phyloP scores from a whole-genome alignment of 2,113 vertebrate genomes.

The Myiozetetes cayanensis region DNA sequence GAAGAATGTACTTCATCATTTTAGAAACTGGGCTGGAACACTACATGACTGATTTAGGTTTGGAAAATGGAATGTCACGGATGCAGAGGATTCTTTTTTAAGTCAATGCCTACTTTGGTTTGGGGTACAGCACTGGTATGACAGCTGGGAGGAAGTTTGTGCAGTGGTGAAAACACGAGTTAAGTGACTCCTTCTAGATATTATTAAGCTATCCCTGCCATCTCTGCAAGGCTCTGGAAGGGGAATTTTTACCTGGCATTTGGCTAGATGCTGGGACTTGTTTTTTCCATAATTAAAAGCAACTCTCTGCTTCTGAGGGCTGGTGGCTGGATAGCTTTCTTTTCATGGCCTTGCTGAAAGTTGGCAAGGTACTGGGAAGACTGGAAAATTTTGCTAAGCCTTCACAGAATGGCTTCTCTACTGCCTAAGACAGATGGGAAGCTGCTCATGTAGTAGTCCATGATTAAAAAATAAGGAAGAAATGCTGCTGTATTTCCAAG shows the following conservation, averaged over 20 bases:
- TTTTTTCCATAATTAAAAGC: neutral
- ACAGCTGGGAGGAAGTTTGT: neutral
- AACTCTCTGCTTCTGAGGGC: neutral
- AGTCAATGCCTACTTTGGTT: neutral
- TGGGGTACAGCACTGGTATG: neutral
- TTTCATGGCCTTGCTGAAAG: neutral
- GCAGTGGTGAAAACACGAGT: neutral
- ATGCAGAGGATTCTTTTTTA: neutral
- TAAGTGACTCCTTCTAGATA: neutral
- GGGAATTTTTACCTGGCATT: neutral
- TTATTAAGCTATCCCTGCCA: fast-evolving
- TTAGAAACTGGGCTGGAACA: neutral
- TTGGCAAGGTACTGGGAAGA: neutral
- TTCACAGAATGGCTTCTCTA: neutral
- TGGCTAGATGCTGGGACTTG: neutral
- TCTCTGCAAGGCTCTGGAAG: neutral
- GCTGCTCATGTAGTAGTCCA: neutral
- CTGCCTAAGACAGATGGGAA: neutral
- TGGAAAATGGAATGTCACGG: neutral
- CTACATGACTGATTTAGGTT: fast-evolving
- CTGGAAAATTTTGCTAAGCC: neutral
- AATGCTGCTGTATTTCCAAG: neutral
- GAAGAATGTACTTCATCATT: neutral
- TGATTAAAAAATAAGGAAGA: neutral
- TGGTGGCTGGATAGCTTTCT: neutral